Conservation (phyloP, 2,888 invertebrate genomes). For the Sinohyriopsis cumingii region DNA sequence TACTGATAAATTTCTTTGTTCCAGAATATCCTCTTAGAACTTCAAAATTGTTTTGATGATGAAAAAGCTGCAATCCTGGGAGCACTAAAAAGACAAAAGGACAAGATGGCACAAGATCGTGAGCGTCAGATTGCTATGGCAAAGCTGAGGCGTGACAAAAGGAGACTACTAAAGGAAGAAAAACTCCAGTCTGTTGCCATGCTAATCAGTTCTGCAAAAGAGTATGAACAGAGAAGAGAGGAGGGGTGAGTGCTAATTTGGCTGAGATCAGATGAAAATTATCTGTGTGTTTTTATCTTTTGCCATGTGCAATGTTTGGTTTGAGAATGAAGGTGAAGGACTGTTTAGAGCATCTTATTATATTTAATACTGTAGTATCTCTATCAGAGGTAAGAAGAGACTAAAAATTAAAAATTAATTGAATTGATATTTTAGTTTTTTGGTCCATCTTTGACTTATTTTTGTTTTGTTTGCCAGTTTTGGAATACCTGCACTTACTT, state of each 20-base stretch:
- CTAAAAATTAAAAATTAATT: too few relatives aligned
- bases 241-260: slow-evolving; percentile 36
- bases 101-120: slow-evolving; percentile 45
- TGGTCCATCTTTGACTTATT: too few relatives aligned
- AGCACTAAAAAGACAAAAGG: slow-evolving; percentile 44
- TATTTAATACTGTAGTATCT: too few relatives aligned
- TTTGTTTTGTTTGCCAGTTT: too few relatives aligned
- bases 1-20: not conserved
- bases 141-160: slow-evolving; percentile 52
- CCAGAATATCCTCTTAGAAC: slow-evolving; percentile 61
- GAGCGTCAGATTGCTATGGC: slow-evolving; percentile 57
- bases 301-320: not conserved
- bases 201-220: slow-evolving; percentile 45
- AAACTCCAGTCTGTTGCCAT: slow-evolving; percentile 58
- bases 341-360: too few relatives aligned
- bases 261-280: not conserved
- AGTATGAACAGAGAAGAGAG: slow-evolving; percentile 39
- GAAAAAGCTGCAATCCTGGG: slow-evolving; percentile 59
- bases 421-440: too few relatives aligned
- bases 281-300: not conserved
- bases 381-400: too few relatives aligned
- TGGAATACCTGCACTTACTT: too few relatives aligned
- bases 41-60: slow-evolving; percentile 57
- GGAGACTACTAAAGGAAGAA: slow-evolving; percentile 54
- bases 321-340: too few relatives aligned